Conservation (phyloP, 2,888 invertebrate genomes). For the Nemotelus nigrinus region DNA sequence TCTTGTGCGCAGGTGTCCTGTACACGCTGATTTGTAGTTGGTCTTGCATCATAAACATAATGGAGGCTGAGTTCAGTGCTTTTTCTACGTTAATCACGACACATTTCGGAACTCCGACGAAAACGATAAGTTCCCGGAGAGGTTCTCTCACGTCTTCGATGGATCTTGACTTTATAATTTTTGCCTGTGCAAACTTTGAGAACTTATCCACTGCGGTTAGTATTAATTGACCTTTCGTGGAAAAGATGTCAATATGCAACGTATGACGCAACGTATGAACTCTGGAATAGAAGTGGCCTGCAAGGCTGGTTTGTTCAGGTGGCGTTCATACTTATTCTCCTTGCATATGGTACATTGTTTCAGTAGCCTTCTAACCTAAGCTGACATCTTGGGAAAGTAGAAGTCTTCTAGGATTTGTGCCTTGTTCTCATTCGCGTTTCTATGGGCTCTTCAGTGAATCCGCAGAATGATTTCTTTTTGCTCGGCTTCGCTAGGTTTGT, state of each 20-base stretch:
- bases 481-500: neutral
- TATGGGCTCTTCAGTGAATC: conserved; percentile 9
- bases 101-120: conserved; percentile 48
- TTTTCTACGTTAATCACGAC: conserved; percentile 51
- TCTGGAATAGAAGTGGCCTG: conserved; percentile 3
- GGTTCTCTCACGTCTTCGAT: conserved; percentile 46
- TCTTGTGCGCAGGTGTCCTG: conserved; percentile 2
- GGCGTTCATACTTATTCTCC: conserved; percentile 15
- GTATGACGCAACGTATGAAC: conserved; percentile 5
- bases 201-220: conserved; percentile 50
- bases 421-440: conserved; percentile 43
- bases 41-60: too few species aligned
- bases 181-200: conserved; percentile 45
- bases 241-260: conserved; percentile 44
- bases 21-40: too few species aligned
- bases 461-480: conserved; percentile 7
- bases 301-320: conserved; percentile 35
- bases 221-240: conserved; percentile 43
- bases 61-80: conserved; percentile 33
- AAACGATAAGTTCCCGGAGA: conserved; percentile 47
- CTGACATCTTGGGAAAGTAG: conserved; percentile 46
- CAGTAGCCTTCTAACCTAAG: conserved; percentile 43
- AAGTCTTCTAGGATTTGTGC: conserved; percentile 38
- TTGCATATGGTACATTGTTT: conserved; percentile 44
- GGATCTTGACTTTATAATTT: conserved; percentile 39